A percentile compares a stretch with the other conserved stretches of the same genome.
Conservation (phyloP, 2,797 vertebrate genomes). For the Crenichthys baileyi region DNA sequence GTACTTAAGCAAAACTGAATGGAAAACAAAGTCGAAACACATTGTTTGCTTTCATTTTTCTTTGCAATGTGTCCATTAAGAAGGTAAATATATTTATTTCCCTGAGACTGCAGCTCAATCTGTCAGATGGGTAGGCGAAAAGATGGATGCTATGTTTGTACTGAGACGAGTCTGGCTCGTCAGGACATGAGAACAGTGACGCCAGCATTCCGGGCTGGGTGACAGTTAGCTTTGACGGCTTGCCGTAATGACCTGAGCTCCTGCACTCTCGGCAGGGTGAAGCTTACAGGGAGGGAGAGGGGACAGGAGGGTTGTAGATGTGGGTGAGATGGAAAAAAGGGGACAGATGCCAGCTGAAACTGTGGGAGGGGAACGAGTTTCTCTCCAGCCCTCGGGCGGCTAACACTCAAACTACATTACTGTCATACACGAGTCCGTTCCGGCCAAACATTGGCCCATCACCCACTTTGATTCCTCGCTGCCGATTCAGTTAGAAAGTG, state of each 20-base stretch:
- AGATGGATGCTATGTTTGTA: conserved; percentile 76
- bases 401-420: conserved; percentile 78
- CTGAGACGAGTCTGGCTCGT: conserved; percentile 55
- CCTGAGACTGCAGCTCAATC: conserved; percentile 39
- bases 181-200: conserved; percentile 64
- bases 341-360: conserved; percentile 78
- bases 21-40: background rate
- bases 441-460: conserved; percentile 73
- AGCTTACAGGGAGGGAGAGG: conserved; percentile 46
- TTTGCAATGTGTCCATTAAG: conserved; percentile 15
- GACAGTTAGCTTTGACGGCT: conserved; percentile 77
- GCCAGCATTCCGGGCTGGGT: conserved; percentile 62
- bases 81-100: conserved; percentile 56
- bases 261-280: conserved; percentile 69
- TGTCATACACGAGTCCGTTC: conserved; percentile 76
- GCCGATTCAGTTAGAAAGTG: conserved; percentile 72
- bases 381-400: conserved; percentile 72
- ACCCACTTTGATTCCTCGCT: conserved; percentile 72
- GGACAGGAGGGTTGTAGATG: conserved; percentile 54
- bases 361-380: conserved; percentile 77
- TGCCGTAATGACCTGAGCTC: conserved; percentile 81
- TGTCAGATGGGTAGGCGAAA: conserved; percentile 49
- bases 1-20: background rate
- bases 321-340: conserved; percentile 61
- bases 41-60: conserved; percentile 11